Evolutionary conservation across 2,888 invertebrate species (phyloP).

Genomic region (Tupiocoris notatus): DNA sequence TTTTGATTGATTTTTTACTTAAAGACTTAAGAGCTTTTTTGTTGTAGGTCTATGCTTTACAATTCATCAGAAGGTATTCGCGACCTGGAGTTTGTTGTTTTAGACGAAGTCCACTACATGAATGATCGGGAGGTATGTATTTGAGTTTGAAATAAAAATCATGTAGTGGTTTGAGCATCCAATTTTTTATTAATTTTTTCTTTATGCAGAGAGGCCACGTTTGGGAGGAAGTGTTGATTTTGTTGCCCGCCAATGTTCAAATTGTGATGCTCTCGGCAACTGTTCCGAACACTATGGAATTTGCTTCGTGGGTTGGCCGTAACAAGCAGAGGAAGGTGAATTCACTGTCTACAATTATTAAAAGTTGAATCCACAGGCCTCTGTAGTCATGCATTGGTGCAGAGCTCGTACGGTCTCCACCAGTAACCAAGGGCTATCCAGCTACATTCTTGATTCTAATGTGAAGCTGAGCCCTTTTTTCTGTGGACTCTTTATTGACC

Average conservation of each 20-base stretch:
- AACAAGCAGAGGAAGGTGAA: conserved; percentile 75
- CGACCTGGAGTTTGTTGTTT: conserved; percentile 97
- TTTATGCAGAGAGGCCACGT: conserved; percentile 84
- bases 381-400: too few relatives aligned
- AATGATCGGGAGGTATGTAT: conserved; percentile 80
- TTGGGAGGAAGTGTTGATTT: conserved; percentile 97
- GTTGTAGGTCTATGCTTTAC: conserved; percentile 75
- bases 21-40: neutral
- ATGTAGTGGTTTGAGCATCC: neutral
- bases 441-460: too few relatives aligned
- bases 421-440: too few relatives aligned
- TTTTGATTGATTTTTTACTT: too few relatives aligned
- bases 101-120: conserved; percentile 99
- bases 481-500: too few relatives aligned
- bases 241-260: conserved; percentile 89
- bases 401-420: too few relatives aligned
- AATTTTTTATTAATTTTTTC: neutral
- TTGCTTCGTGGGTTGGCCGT: conserved; percentile 90
- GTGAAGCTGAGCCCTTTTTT: too few relatives aligned
- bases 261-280: conserved; percentile 98
- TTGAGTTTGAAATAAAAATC: neutral
- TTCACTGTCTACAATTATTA: too few relatives aligned
- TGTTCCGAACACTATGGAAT: conserved; percentile 93
- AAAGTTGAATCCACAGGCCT: too few relatives aligned
- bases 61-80: conserved; percentile 73